Evolutionary conservation across 2,113 vertebrate species (phyloP).

Genomic region (Myanophis thanlyinensis): DNA sequence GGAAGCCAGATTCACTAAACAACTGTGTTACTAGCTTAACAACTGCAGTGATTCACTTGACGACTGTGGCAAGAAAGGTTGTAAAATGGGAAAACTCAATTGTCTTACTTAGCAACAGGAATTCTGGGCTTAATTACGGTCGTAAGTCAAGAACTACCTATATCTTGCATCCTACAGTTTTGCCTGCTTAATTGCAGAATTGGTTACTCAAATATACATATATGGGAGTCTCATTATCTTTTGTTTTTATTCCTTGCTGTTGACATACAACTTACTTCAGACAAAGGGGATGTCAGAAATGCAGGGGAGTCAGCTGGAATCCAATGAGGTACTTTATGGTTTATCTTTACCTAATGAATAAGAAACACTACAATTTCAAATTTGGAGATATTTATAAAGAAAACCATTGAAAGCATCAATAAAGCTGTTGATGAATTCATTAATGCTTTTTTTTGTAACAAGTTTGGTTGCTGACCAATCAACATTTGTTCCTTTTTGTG

Average conservation of each 20-base stretch:
- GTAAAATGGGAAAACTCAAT: neutral
- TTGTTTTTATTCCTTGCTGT: slow-evolving; percentile 61
- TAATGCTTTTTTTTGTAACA: neutral
- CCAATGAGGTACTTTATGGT: slow-evolving; percentile 56
- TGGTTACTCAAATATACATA: slow-evolving; percentile 34
- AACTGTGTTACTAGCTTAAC: neutral
- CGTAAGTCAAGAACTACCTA: neutral
- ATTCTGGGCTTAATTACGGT: neutral
- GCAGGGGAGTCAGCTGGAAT: slow-evolving; percentile 67
- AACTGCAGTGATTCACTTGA: neutral
- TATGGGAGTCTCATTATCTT: slow-evolving; percentile 55
- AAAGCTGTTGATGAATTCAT: neutral
- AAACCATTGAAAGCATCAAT: neutral
- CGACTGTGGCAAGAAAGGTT: neutral
- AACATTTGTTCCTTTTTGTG: neutral
- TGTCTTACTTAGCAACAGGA: neutral
- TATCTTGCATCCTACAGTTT: neutral
- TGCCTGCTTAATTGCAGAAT: slow-evolving; percentile 23
- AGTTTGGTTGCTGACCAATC: neutral
- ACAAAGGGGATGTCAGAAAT: slow-evolving; percentile 69
- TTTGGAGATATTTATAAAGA: neutral
- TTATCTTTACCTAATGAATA: slow-evolving; percentile 28
- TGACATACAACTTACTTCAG: slow-evolving; percentile 58
- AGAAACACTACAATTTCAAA: neutral
- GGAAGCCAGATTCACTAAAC: neutral